phyloP scores from a whole-genome alignment of 2,797 vertebrate species.

The Staurois parvus region DNA sequence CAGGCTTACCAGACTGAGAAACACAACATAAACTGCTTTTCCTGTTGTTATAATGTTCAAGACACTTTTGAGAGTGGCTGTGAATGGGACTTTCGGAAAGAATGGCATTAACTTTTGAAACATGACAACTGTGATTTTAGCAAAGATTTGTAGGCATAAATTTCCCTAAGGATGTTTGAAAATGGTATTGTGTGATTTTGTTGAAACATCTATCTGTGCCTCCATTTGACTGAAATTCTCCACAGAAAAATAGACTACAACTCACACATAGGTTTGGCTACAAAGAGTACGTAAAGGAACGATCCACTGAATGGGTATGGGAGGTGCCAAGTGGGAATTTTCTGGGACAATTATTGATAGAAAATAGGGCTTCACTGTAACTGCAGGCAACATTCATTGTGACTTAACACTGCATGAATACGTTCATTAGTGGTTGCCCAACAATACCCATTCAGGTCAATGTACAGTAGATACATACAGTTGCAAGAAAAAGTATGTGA shows the following conservation, averaged over 20 bases:
- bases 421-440: too few relatives aligned
- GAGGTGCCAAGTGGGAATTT: too few relatives aligned
- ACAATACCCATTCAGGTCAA: too few relatives aligned
- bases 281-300: not conserved
- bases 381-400: too few relatives aligned
- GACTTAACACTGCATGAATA: too few relatives aligned
- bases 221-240: not conserved
- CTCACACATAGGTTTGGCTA: not conserved
- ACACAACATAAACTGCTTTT: not conserved
- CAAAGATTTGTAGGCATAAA: not conserved
- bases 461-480: too few relatives aligned
- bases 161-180: not conserved
- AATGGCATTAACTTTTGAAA: not conserved
- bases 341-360: too few relatives aligned
- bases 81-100: not conserved
- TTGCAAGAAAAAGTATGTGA: too few relatives aligned
- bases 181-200: not conserved
- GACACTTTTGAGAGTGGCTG: constrained; percentile 18
- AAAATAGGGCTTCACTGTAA: too few relatives aligned
- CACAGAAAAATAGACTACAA: not conserved
- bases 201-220: not conserved
- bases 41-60: constrained; percentile 16
- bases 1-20: not conserved
- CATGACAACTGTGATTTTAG: not conserved
- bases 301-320: too few relatives aligned